Base-by-base conservation (phyloP, 92 coral and sea anemone genomes). In the Siderastrea siderea region DNA sequence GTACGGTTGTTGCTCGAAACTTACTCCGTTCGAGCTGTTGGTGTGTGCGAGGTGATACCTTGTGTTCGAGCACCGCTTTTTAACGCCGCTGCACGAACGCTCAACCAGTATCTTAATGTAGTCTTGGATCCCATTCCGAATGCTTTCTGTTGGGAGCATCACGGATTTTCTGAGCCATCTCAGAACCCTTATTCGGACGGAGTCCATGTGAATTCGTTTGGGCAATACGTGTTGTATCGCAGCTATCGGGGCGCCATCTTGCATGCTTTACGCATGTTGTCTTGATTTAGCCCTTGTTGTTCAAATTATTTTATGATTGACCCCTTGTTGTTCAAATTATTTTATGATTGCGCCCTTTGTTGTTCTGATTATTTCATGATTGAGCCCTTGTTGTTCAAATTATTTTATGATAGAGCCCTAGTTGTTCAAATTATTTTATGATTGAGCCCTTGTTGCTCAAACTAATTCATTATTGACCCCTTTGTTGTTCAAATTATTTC, bases 211-310 rank as follows among this genome's bases (percentile, higher is more conserved):
- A 78, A 78, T 47, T 17, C 83, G 17, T 2, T 1, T 4, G 83
- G 83, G 4, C 83, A 61, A 26, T 60, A 78, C 17, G 44, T 9
- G 11, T 46, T 78, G 12, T 60, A 78, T 61, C 83, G 83, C 47
- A 78, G 83, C 71, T 78, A 78, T 66, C 83, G 71, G 38, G 53
- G 83, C 19, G 55, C 83, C 17, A 78, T 78, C 14, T 78, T 78
- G 52, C 17, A 60, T 71, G 71, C 83, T 13, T 11, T 60, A 38
- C 71, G 55, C 71, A 10, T 60, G 43, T 66, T 47, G 5, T n/a
- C 5, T 26, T 15, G 4, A 15, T 63, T 15, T 63, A 15, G 43
- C 77, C 17, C 9, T 47, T 12, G 13, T 71, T 50, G 53, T 17
- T n/a, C 13, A 4, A 54, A 7, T 54, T 75, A 75, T 54, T n/a